Evolutionary conservation across 2,888 invertebrate genomes (phyloP), one percentile per base, ranked within the genome.

Genomic region (Oithona nana): DNA sequence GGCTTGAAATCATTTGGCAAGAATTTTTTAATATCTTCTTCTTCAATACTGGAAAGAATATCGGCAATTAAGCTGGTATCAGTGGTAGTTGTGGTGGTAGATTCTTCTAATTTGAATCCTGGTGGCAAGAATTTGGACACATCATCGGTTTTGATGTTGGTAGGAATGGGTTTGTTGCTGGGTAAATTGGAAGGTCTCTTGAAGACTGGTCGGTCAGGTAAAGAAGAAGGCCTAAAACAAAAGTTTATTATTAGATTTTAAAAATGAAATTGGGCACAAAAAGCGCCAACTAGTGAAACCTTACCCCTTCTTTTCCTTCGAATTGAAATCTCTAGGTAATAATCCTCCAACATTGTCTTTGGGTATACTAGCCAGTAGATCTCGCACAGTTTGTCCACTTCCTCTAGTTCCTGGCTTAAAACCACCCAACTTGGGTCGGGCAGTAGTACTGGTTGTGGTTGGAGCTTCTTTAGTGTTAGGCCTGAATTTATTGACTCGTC

Each of bases 21-120:
- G 24, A 59, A 28, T 11, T 24, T 28, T n/a, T 24, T 28, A 26
- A 49, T 50, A 50, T 48, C 49, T 22, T 59, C 59, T 50, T 50
- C 50, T 49, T 48, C 49, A 49, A 59, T 49, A 29, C 26, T 59
- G 20, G 59, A 59, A 49, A 59, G 26, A 16, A 59, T 59, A 22
- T 59, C 59, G 13, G 48, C 50, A 11, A 59, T 49, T 20, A 59
- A 28, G 22, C 48, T 24, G 1, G 50, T 26, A 49, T 59, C 59
- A 22, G 59, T 59, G 1, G 59, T 28, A 4, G 59, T 31, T 1
- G 59, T 28, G 3, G 13, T 57, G n/a, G 59, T 48, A 13, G 48
- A 22, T 4, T 22, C 24, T 11, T 24, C 49, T 20, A 50, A 39
- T 11, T 6, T 39, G 39, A 11, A 39, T 39, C 39, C 39, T 39